phyloP scores from a whole-genome alignment of 23 tunicate species.

The Ciona savignyi region DNA sequence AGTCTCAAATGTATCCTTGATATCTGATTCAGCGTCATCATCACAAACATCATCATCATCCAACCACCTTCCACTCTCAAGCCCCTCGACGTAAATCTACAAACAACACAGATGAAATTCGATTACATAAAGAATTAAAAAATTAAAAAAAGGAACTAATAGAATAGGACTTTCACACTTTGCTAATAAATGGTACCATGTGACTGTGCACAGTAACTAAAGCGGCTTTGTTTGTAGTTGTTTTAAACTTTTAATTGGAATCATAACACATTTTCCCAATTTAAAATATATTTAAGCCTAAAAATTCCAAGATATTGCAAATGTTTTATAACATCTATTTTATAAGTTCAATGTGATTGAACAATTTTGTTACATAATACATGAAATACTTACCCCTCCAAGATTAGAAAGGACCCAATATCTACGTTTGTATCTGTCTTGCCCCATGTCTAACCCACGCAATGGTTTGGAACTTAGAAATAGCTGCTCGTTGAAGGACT shows the following conservation, averaged over 20 bases:
- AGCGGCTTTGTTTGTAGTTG: too few species aligned
- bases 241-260: too few species aligned
- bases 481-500: conserved; percentile 56
- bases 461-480: conserved; percentile 56
- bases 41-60: conserved; percentile 52
- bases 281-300: too few species aligned
- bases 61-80: conserved; percentile 70
- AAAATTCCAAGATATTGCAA: too few species aligned
- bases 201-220: too few species aligned
- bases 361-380: not conserved
- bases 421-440: conserved; percentile 74
- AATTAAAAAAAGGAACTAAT: not conserved
- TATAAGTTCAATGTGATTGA: not conserved
- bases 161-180: too few species aligned
- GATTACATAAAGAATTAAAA: too few species aligned
- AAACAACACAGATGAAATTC: not conserved
- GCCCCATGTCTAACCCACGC: conserved; percentile 72
- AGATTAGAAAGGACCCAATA: conserved; percentile 89
- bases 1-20: not conserved
- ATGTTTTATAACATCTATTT: too few species aligned
- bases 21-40: conserved; percentile 11
- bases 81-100: conserved; percentile 82
- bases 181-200: too few species aligned
- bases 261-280: too few species aligned
- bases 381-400: conserved; percentile 68